phyloP scores from a whole-genome alignment of 2,888 invertebrate genomes.

The Catocala fraxini region DNA sequence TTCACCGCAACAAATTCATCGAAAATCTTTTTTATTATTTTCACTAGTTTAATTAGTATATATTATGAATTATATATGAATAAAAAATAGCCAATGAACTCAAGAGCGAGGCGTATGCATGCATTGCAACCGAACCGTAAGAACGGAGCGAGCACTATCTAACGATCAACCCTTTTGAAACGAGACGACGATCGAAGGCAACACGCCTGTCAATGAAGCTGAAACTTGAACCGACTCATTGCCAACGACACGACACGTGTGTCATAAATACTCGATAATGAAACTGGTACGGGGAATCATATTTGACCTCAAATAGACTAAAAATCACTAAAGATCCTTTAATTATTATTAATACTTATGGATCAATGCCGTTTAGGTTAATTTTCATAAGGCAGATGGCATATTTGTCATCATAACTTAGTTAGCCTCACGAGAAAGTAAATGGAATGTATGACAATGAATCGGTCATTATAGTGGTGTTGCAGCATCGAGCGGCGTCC shows the following conservation, averaged over 20 bases:
- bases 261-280: too few relatives aligned
- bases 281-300: too few relatives aligned
- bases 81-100: conserved; percentile 35
- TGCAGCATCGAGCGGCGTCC: conserved; percentile 32
- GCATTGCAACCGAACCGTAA: conserved; percentile 77
- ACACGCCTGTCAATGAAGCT: conserved; percentile 31
- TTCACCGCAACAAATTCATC: not conserved
- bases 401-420: too few relatives aligned
- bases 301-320: too few relatives aligned
- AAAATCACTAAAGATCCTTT: too few relatives aligned
- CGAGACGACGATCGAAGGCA: conserved; percentile 72
- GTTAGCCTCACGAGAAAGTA: too few relatives aligned
- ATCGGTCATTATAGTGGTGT: conserved; percentile 12
- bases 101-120: conserved; percentile 58
- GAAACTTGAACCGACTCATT: conserved; percentile 7
- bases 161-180: conserved; percentile 88
- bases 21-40: not conserved
- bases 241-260: too few relatives aligned
- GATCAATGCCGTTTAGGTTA: too few relatives aligned
- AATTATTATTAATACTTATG: too few relatives aligned
- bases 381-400: too few relatives aligned
- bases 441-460: not conserved
- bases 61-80: too few relatives aligned
- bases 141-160: conserved; percentile 72
- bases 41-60: not conserved